These are phyloP conservation scores for Uria aalge DNA, from an alignment of 2,113 vertebrate species.

Conservation along the genomic window DNA sequence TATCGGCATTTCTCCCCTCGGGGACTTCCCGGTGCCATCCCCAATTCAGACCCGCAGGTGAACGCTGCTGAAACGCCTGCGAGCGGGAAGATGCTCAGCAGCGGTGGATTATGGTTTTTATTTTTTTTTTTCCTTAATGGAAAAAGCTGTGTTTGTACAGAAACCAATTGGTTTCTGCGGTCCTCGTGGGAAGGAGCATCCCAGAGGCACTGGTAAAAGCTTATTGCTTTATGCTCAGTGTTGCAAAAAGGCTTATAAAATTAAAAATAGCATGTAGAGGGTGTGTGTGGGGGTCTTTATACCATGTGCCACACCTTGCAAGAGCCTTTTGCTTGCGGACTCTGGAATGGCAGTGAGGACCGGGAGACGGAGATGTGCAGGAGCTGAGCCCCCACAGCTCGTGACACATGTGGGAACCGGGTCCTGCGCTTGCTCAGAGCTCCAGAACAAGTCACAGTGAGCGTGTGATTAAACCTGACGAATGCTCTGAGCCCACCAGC, in stretches of 20 bases:
- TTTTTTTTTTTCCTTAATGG: not conserved
- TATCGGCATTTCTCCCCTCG: not conserved
- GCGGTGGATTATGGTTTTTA: rapidly evolving
- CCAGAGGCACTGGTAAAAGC: not conserved
- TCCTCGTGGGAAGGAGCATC: not conserved
- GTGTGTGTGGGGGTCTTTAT: not conserved
- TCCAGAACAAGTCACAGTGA: rapidly evolving
- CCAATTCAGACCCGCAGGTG: not conserved
- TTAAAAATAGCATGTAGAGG: not conserved
- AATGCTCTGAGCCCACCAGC: not conserved
- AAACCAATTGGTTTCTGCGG: not conserved
- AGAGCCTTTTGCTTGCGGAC: not conserved
- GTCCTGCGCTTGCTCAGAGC: not conserved
- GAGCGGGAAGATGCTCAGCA: not conserved
- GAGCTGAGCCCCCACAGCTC: not conserved
- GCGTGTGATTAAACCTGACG: rapidly evolving
- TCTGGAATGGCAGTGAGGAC: rapidly evolving
- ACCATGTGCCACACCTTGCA: too few relatives aligned
- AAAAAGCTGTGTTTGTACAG: not conserved
- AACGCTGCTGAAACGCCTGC: rapidly evolving
- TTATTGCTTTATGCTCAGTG: not conserved
- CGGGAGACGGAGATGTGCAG: not conserved
- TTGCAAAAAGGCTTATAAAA: not conserved
- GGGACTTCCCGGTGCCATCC: not conserved
- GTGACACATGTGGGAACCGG: rapidly evolving